Base-by-base conservation (phyloP, 2,888 invertebrate genomes). In the Acrobasis consociella region DNA sequence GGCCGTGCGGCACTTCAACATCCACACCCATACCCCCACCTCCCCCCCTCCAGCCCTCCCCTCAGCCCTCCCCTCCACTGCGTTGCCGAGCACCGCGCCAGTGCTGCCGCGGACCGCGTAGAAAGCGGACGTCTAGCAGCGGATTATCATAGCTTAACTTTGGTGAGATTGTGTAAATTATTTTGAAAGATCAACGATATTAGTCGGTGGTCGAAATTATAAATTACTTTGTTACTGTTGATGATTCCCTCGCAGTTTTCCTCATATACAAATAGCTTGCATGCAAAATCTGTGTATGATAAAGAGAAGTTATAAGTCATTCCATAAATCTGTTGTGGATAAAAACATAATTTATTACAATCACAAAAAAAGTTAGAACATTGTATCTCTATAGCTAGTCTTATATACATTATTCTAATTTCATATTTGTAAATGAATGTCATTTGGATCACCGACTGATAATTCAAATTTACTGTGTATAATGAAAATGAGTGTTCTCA, bases 1-100 rank as follows among this genome's bases (percentile, higher is more conserved):
- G 37, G 98, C 99, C 17, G 93, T 99, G 72, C 97, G 98, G 77
- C 98, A 99, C 93, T 99, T 99, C 91, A 98, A 97, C 90, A 97
- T 99, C 82, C 97, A 97, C 69, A 71, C 78, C 39, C 73, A 76
- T 16, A 39, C 74, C n/a, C 71, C 71, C n/a, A 49, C 71, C 60
- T 63, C 74, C 52, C 58, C 73, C 50, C 52, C 68, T 13, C 62
- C 71, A 31, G 63, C 67, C 42, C 69, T 46, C 42, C 63, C 63
- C 65, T 60, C 71, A 31, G 63, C 67, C 42, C 69, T 46, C 42
- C 63, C 63, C 65, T 60, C 58, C 50, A 63, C 67, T 49, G 37
- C 69, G 49, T 65, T 64, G 37, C 67, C 65, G 13, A 56, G 64
- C 31, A 49, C 66, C 51, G 64, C 67, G 42, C 66, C 67, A 59